These are phyloP conservation scores for Clarias laeviceps DNA, from an alignment of 2,797 vertebrate genomes.

Conservation along the genomic window DNA sequence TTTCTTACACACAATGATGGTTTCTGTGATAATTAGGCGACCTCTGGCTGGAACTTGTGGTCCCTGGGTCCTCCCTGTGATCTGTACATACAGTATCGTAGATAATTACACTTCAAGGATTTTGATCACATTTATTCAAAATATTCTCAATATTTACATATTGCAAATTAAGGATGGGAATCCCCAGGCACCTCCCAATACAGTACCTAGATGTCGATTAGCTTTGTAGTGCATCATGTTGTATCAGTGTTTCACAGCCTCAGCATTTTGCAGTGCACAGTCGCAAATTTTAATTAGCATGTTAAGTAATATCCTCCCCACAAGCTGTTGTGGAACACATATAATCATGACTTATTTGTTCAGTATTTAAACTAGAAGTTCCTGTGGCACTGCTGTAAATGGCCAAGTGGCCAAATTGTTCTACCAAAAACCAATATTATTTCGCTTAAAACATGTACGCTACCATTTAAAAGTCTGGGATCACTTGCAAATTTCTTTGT, in stretches of 20 bases:
- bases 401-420: not conserved
- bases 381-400: not conserved
- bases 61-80: not conserved
- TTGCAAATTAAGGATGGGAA: too few species aligned
- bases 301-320: not conserved
- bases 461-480: not conserved
- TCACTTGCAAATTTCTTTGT: too few species aligned
- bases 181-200: too few species aligned
- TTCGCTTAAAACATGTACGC: not conserved
- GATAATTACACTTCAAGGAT: not conserved
- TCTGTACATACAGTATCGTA: not conserved
- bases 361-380: not conserved
- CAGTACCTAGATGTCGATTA: too few species aligned
- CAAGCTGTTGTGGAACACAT: not conserved
- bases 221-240: not conserved
- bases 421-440: not conserved
- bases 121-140: not conserved
- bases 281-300: not conserved
- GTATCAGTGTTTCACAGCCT: not conserved
- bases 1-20: not conserved
- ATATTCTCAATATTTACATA: not conserved
- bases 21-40: not conserved
- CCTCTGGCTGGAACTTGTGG: not conserved
- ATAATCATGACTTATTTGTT: too few species aligned
- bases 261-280: not conserved